These are phyloP conservation scores for Amaurobius ferox DNA, from an alignment of 2,888 invertebrate genomes.

Conservation along the genomic window DNA sequence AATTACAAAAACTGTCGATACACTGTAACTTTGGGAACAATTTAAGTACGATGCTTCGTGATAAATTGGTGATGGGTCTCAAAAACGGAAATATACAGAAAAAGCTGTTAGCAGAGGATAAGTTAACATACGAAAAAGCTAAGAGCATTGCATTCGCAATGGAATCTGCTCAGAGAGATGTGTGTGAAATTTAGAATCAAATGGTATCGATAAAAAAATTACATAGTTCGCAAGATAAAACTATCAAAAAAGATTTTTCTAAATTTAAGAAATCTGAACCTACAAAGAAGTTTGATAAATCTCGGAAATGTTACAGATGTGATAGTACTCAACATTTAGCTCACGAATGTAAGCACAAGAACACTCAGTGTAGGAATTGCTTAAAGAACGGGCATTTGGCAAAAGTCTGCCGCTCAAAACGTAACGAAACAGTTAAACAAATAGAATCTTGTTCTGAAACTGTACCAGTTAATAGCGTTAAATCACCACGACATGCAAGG, in stretches of 20 bases:
- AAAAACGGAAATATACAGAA: too few relatives aligned
- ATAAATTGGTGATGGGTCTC: slow-evolving; percentile 47
- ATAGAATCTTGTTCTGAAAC: slow-evolving; percentile 55
- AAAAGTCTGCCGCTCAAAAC: slow-evolving; percentile 55
- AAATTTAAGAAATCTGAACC: slow-evolving; percentile 46
- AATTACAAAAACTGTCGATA: slow-evolving; percentile 44
- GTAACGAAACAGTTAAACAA: slow-evolving; percentile 56
- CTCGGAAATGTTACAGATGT: slow-evolving; percentile 56
- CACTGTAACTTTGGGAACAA: slow-evolving; percentile 43
- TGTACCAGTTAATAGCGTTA: slow-evolving; percentile 53
- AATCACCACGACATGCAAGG: slow-evolving; percentile 55
- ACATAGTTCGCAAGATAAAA: slow-evolving; percentile 46
- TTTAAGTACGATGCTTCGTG: slow-evolving; percentile 41
- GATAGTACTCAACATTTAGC: slow-evolving; percentile 56
- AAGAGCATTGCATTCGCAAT: too few relatives aligned
- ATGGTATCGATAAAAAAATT: too few relatives aligned
- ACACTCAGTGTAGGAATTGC: slow-evolving; percentile 51
- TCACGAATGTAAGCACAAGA: slow-evolving; percentile 55
- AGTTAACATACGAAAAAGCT: too few relatives aligned
- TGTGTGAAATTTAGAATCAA: too few relatives aligned
- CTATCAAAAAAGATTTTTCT: slow-evolving; percentile 44
- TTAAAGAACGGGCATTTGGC: slow-evolving; percentile 55
- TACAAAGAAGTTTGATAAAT: slow-evolving; percentile 47
- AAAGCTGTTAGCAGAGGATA: too few relatives aligned
- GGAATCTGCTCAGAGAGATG: too few relatives aligned